These are phyloP conservation scores for Folsomia manolachei DNA, from an alignment of 2,888 invertebrate species.

Conservation along the genomic window DNA sequence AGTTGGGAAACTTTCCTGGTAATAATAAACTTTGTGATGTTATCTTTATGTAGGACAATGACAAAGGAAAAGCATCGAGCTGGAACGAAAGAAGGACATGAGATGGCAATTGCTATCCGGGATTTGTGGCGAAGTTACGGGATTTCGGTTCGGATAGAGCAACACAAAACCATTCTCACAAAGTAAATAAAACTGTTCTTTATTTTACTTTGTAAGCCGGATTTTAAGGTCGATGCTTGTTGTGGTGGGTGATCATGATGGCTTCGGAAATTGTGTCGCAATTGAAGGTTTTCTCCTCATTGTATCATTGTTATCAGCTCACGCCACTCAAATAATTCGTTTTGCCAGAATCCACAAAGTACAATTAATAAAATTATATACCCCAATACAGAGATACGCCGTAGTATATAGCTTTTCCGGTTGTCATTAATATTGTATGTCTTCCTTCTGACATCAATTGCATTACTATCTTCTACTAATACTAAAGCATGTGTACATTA, in stretches of 20 bases:
- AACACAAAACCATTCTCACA: constrained; percentile 49
- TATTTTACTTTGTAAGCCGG: not conserved
- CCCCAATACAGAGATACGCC: no score
- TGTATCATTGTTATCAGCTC: not conserved
- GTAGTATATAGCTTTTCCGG: no score
- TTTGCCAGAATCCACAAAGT: not conserved
- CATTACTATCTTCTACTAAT: no score
- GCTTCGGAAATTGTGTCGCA: no score
- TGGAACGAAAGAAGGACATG: constrained; percentile 47
- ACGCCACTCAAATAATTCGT: not conserved
- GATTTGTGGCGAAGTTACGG: constrained; percentile 50
- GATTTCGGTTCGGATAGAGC: constrained; percentile 49
- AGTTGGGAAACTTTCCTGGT: not conserved
- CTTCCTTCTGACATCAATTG: no score
- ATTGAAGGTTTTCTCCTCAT: no score
- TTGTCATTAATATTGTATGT: no score
- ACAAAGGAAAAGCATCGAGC: constrained; percentile 48
- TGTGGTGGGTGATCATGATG: no score
- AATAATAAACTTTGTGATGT: not conserved
- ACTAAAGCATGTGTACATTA: no score
- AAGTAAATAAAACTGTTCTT: constrained; percentile 31
- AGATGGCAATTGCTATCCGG: constrained; percentile 49
- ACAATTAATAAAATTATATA: not conserved
- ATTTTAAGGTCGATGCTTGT: constrained; percentile 1
- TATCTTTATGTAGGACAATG: constrained; percentile 39